phyloP scores from a whole-genome alignment of 2,797 vertebrate species.

The Iguana delicatissima region DNA sequence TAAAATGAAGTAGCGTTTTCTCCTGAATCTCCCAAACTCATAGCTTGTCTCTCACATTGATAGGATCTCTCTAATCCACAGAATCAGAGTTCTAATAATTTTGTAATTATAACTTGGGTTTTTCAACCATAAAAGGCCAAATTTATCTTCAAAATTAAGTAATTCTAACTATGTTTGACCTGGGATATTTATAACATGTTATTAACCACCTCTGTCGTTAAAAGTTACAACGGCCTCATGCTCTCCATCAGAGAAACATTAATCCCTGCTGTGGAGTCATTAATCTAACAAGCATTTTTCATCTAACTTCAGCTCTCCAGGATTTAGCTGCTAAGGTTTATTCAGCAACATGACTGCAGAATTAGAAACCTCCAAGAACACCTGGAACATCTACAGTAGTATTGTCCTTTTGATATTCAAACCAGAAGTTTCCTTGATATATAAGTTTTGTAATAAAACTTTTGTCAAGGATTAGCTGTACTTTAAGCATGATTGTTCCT shows the following conservation, averaged over 20 bases:
- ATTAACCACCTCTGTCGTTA: constrained; percentile 17
- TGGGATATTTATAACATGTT: constrained; percentile 36
- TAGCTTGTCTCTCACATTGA: background rate
- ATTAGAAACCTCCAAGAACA: background rate
- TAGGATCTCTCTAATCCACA: constrained; percentile 14
- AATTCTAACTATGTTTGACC: constrained; percentile 22
- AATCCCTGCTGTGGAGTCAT: constrained; percentile 30
- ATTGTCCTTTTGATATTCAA: background rate
- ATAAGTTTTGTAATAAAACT: background rate
- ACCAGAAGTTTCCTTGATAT: background rate
- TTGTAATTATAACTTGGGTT: constrained; percentile 31
- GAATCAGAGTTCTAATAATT: constrained; percentile 30
- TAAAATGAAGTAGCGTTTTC: constrained; percentile 24
- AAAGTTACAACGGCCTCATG: background rate
- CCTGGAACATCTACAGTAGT: background rate
- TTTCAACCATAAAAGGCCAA: constrained; percentile 1
- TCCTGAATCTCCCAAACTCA: background rate
- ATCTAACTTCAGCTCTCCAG: constrained; percentile 17
- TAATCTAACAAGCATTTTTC: constrained; percentile 42
- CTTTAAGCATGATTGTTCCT: background rate
- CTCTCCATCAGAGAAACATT: constrained; percentile 34
- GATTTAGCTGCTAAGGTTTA: constrained; percentile 22
- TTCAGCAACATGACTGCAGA: background rate
- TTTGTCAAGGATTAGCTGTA: background rate
- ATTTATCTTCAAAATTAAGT: constrained; percentile 36